Evolutionary conservation across 2,888 invertebrate genomes (phyloP), one percentile per base, ranked within the genome.

Genomic region (Cheilosia scutellata): DNA sequence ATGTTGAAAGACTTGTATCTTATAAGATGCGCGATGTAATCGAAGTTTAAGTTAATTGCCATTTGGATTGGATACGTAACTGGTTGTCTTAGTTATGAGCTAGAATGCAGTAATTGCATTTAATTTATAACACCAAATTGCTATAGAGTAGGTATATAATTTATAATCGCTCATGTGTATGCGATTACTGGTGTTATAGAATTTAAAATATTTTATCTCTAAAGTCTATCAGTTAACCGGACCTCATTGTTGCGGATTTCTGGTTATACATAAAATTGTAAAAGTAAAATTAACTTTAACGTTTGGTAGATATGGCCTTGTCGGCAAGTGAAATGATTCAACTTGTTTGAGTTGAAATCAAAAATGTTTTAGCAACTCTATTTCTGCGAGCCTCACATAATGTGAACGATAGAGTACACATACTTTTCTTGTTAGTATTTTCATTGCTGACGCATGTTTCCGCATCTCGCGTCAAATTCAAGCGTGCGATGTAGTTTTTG

Each of bases 161-260:
- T 51, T 49, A 11, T 7, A 25, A n/a, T 33, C 33, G 29, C n/a
- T n/a, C n/a, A 31, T 1, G 7, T 25, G n/a, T n/a, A 37, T 29
- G 25, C 49, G 0, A 37, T 1, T 1, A 40, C 3, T n/a, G 6
- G 7, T 40, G 9, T 40, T 11, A 16, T n/a, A 58, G 42, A 33
- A 57, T 57, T 7, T 37, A 27, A 27, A 33, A 27, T 16, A 13
- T 33, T 20, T 58, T 37, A 25, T 40, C 11, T 33, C n/a, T 42
- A 5, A 20, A 27, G 55, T 68, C 29, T 20, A 5, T 55, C 29
- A 5, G 25, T 27, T 51, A 53, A 29, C 60, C 42, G 53, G 33
- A 42, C 13, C 62, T 55, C 25, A 33, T 63, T 13, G 33, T 74
- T 44, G 42, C 62, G 62, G 27, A 51, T 74, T 44, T 74, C 55